Conservation (phyloP, 1,140 invertebrate genomes). For the Eumaeus atala region DNA sequence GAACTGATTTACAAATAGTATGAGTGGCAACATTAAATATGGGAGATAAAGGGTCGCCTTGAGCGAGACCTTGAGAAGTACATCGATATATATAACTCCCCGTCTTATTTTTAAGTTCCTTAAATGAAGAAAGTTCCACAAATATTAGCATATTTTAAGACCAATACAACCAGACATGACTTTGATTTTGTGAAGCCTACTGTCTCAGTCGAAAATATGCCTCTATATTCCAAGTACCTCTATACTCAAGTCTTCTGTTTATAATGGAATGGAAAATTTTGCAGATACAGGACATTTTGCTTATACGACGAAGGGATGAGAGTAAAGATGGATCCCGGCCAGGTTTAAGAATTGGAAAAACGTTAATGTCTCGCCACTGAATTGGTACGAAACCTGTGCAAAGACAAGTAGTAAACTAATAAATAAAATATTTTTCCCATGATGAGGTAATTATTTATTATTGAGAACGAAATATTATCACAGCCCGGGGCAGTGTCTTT, state of each 20-base stretch:
- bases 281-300: too few relatives aligned
- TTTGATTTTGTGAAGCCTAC: too few relatives aligned
- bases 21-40: neutral
- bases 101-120: conserved; percentile 1
- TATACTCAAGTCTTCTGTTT: conserved; percentile 5
- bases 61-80: neutral
- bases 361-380: neutral
- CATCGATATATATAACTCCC: neutral
- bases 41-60: neutral
- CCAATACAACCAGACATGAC: too few relatives aligned
- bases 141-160: neutral
- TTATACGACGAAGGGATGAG: neutral
- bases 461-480: neutral
- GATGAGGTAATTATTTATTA: neutral
- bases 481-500: neutral
- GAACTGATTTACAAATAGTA: neutral
- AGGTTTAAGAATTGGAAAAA: neutral
- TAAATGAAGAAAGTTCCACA: neutral
- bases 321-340: neutral
- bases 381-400: neutral
- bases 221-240: neutral
- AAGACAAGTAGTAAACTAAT: neutral
- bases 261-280: too few relatives aligned
- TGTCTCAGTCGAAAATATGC: too few relatives aligned
- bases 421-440: too few relatives aligned